Conservation (phyloP, 1,140 invertebrate genomes). For the Drosophila ercepeae region DNA sequence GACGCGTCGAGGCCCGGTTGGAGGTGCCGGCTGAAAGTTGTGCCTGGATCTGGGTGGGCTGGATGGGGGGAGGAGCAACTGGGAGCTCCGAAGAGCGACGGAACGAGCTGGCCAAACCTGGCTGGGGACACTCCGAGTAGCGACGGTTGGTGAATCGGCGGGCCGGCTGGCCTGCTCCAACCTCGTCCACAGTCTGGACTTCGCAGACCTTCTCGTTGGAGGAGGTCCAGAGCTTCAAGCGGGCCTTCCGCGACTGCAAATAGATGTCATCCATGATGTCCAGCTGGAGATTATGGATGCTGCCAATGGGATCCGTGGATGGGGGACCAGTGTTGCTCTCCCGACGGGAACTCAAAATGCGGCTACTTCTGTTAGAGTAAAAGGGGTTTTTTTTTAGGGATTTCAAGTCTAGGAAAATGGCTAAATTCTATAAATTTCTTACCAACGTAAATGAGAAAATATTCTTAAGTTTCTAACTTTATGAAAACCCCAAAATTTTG, state of each 20-base stretch:
- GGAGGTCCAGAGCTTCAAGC: conserved; percentile 92
- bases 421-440: no score
- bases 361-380: conserved; percentile 61
- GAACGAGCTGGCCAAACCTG: conserved; percentile 84
- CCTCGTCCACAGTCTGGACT: conserved; percentile 89
- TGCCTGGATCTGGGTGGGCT: conserved; percentile 45
- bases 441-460: no score
- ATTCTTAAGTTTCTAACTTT: neutral
- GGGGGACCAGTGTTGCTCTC: conserved; percentile 86
- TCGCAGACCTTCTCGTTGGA: conserved; percentile 91
- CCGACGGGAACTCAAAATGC: conserved; percentile 69
- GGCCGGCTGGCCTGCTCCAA: conserved; percentile 84
- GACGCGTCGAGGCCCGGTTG: conserved; percentile 66
- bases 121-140: conserved; percentile 88
- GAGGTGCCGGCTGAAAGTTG: conserved; percentile 30
- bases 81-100: conserved; percentile 88
- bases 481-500: no score
- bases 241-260: conserved; percentile 90
- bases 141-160: conserved; percentile 87
- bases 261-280: conserved; percentile 94
- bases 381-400: no score
- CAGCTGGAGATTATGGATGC: conserved; percentile 91
- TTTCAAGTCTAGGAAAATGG: no score
- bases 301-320: conserved; percentile 88
- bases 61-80: conserved; percentile 68